A percentile compares a stretch with the other conserved stretches of the same genome.
phyloP scores from a whole-genome alignment of 2,888 invertebrate genomes.

The Molanna angustata region DNA sequence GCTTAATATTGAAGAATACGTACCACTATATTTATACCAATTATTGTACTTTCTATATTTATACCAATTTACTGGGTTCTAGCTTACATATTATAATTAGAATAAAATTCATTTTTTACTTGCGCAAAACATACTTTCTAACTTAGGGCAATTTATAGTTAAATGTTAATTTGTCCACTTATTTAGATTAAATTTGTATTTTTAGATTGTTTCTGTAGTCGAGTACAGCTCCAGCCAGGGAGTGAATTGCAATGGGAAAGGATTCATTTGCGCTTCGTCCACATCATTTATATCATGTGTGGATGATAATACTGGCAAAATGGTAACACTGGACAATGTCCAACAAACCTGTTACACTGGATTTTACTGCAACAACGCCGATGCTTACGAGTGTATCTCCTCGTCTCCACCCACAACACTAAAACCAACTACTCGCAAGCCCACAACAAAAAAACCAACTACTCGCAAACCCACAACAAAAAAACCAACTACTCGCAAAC shows the following conservation, averaged over 20 bases:
- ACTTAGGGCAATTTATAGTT: too few species aligned
- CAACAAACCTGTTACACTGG: neutral
- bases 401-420: neutral
- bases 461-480: neutral
- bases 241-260: neutral
- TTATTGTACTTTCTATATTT: too few species aligned
- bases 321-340: neutral
- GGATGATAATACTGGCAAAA: neutral
- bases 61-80: too few species aligned
- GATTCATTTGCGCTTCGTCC: neutral
- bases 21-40: too few species aligned
- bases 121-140: too few species aligned
- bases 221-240: too few species aligned
- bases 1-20: too few species aligned
- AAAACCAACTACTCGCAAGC: neutral
- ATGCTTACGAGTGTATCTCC: neutral
- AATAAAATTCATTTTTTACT: too few species aligned
- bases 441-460: conserved; percentile 2
- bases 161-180: too few species aligned
- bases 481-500: conserved; percentile 1
- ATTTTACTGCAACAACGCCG: neutral
- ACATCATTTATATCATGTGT: neutral
- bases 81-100: too few species aligned
- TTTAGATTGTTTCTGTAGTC: too few species aligned
- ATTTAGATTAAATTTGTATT: too few species aligned